Conservation (phyloP, 2,888 invertebrate species). For the Leptinotarsa peninsularis region DNA sequence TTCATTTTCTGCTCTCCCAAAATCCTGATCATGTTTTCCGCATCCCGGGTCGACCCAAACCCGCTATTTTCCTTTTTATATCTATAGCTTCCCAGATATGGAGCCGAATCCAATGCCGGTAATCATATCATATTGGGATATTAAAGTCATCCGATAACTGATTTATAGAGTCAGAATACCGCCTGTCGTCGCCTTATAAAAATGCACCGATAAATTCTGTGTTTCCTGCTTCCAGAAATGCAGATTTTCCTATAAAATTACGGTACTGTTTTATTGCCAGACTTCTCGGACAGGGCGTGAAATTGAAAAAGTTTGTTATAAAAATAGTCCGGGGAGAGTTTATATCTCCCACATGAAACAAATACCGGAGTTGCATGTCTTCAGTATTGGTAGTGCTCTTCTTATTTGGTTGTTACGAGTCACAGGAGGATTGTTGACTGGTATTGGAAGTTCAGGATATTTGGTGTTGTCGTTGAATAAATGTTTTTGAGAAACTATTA, state of each 20-base stretch:
- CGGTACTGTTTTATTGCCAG: slow-evolving; percentile 64
- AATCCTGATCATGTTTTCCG: slow-evolving; percentile 28
- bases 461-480: background rate
- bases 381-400: slow-evolving; percentile 39
- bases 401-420: slow-evolving; percentile 43
- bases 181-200: slow-evolving; percentile 60
- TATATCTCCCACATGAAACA: slow-evolving; percentile 32
- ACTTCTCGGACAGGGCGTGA: slow-evolving; percentile 62
- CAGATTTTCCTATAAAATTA: slow-evolving; percentile 56
- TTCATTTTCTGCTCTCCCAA: background rate
- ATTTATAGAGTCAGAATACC: slow-evolving; percentile 58
- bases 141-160: slow-evolving; percentile 61
- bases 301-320: slow-evolving; percentile 64
- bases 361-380: slow-evolving; percentile 38
- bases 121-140: slow-evolving; percentile 62
- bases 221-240: slow-evolving; percentile 57
- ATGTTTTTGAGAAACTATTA: background rate
- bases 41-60: slow-evolving; percentile 33
- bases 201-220: slow-evolving; percentile 61
- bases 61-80: slow-evolving; percentile 50
- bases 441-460: slow-evolving; percentile 17
- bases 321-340: slow-evolving; percentile 30
- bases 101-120: slow-evolving; percentile 53
- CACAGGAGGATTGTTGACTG: slow-evolving; percentile 50
- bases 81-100: slow-evolving; percentile 47